Percentiles rank a stretch among this genome's conserved stretches.
phyloP scores from a whole-genome alignment of 2,113 vertebrate species.

The Monopterus albus region DNA sequence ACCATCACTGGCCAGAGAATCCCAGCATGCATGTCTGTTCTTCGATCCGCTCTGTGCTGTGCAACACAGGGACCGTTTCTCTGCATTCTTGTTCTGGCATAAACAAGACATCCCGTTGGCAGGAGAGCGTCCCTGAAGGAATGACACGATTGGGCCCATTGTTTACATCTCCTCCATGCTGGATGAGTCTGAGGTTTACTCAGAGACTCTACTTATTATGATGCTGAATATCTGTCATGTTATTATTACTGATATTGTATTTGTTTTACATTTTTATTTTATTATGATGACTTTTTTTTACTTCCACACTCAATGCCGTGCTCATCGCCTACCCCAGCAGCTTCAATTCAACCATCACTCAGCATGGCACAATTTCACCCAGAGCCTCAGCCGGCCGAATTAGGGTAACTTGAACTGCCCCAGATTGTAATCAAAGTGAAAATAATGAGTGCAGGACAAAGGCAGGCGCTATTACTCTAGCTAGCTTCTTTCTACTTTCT shows the following conservation, averaged over 20 bases:
- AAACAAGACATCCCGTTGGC: constrained; percentile 72
- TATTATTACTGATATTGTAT: constrained; percentile 47
- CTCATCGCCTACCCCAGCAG: constrained; percentile 44
- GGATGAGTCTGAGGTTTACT: constrained; percentile 49
- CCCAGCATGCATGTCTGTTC: constrained; percentile 58
- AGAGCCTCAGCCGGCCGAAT: constrained; percentile 70
- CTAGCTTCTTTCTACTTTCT: constrained; percentile 60
- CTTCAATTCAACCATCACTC: constrained; percentile 83
- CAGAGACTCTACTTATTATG: constrained; percentile 41
- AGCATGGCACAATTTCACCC: constrained; percentile 79
- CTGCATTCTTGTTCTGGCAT: constrained; percentile 58
- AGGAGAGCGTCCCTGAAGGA: constrained; percentile 64
- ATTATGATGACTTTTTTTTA: background rate
- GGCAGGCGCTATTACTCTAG: constrained; percentile 67
- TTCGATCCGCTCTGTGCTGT: constrained; percentile 23
- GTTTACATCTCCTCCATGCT: constrained; percentile 57
- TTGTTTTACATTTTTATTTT: constrained; percentile 43
- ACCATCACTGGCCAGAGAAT: constrained; percentile 57
- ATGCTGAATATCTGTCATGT: constrained; percentile 35
- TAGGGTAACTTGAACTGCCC: constrained; percentile 76
- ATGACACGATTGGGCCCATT: constrained; percentile 68
- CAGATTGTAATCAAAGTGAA: constrained; percentile 82
- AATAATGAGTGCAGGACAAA: constrained; percentile 81
- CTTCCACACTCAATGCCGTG: constrained; percentile 27
- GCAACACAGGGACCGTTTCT: constrained; percentile 59